phyloP scores from a whole-genome alignment of 2,113 vertebrate genomes.

The Murina feae region DNA sequence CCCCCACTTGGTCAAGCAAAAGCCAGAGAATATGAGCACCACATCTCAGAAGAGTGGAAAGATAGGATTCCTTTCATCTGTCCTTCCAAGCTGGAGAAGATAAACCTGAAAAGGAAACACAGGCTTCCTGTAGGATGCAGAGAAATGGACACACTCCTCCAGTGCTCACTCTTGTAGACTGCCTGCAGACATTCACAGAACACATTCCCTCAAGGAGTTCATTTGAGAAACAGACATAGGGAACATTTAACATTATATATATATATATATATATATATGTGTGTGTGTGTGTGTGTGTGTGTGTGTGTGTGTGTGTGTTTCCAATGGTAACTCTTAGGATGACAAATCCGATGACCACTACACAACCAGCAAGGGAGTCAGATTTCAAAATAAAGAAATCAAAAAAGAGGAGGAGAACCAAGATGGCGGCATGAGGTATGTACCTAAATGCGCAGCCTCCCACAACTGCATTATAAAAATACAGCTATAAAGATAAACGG shows the following conservation, averaged over 20 bases:
- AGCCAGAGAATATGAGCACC: neutral
- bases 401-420: no score
- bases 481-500: no score
- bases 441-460: no score
- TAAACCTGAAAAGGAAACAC: neutral
- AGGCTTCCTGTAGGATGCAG: neutral
- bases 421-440: no score
- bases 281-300: no score
- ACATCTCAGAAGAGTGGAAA: neutral
- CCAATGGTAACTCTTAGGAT: neutral
- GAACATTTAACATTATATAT: no score
- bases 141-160: no score
- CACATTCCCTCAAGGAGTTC: neutral
- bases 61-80: neutral
- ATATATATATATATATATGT: no score
- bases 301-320: no score
- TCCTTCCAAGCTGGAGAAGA: neutral
- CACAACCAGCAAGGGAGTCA: neutral
- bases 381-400: neutral
- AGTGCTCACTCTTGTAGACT: neutral
- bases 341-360: neutral
- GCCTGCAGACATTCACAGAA: neutral
- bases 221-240: neutral
- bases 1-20: neutral
- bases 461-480: no score